Evolutionary conservation across 2,888 invertebrate species (phyloP).

Genomic region (Sarcophaga variegata): DNA sequence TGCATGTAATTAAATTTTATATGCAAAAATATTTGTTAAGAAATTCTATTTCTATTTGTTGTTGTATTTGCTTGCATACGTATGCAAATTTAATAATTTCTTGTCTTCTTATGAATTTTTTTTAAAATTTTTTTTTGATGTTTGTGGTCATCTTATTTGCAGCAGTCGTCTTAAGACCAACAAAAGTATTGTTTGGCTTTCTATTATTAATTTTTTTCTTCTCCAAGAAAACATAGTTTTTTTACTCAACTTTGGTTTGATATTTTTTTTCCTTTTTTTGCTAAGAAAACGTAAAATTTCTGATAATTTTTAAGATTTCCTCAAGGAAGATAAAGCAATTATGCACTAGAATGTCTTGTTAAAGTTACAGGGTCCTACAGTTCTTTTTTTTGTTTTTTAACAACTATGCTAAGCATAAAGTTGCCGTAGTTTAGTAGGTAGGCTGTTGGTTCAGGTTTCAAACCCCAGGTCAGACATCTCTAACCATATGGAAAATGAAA

Average conservation of each 20-base stretch:
- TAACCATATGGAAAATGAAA: too few relatives aligned
- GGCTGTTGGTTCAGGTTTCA: too few relatives aligned
- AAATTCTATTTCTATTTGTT: not conserved
- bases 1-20: conserved; percentile 67
- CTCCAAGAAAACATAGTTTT: not conserved
- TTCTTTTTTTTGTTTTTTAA: too few relatives aligned
- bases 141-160: conserved; percentile 44
- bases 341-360: not conserved
- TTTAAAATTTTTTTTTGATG: conserved; percentile 1
- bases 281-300: conserved; percentile 25
- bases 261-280: not conserved
- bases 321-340: conserved; percentile 40
- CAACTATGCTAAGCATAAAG: too few relatives aligned
- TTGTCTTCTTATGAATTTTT: conserved; percentile 32
- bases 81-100: conserved; percentile 57
- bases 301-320: conserved; percentile 43
- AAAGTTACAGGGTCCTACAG: conserved; percentile 17
- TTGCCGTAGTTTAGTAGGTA: too few relatives aligned
- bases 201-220: conserved; percentile 8
- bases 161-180: conserved; percentile 4
- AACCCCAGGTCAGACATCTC: too few relatives aligned
- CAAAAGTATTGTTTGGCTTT: conserved; percentile 42
- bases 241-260: not conserved
- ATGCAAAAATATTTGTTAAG: conserved; percentile 51
- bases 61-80: conserved; percentile 29